phyloP scores from a whole-genome alignment of 2,113 vertebrate genomes.

The Tachycineta bicolor region DNA sequence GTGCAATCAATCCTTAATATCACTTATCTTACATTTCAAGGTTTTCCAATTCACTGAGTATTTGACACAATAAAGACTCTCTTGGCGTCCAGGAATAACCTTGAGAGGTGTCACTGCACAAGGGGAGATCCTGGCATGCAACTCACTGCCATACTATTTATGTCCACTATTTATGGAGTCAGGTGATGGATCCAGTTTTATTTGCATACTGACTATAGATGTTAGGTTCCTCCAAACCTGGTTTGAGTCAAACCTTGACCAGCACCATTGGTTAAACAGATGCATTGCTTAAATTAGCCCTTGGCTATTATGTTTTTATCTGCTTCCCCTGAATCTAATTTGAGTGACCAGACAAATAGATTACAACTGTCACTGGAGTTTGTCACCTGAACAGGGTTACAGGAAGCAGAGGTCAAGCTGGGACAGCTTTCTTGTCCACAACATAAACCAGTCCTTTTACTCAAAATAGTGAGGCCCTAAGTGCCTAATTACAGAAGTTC shows the following conservation, averaged over 20 bases:
- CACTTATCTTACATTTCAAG: not conserved
- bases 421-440: not conserved
- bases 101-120: not conserved
- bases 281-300: not conserved
- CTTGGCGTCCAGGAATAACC: not conserved
- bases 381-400: not conserved
- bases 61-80: not conserved
- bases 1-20: not conserved
- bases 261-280: not conserved
- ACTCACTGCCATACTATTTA: not conserved
- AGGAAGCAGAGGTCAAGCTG: not conserved
- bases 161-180: not conserved
- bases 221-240: not conserved
- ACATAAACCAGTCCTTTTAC: not conserved
- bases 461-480: not conserved
- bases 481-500: not conserved
- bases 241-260: not conserved
- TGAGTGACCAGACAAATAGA: not conserved
- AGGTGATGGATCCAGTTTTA: not conserved
- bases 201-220: not conserved
- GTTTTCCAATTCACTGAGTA: not conserved
- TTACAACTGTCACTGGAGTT: not conserved
- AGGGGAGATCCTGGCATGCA: not conserved
- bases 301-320: not conserved
- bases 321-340: not conserved